A percentile compares a stretch with the other conserved stretches of the same genome.
phyloP scores from a whole-genome alignment of 2,888 invertebrate species.

The Dermolepida albohirtum region DNA sequence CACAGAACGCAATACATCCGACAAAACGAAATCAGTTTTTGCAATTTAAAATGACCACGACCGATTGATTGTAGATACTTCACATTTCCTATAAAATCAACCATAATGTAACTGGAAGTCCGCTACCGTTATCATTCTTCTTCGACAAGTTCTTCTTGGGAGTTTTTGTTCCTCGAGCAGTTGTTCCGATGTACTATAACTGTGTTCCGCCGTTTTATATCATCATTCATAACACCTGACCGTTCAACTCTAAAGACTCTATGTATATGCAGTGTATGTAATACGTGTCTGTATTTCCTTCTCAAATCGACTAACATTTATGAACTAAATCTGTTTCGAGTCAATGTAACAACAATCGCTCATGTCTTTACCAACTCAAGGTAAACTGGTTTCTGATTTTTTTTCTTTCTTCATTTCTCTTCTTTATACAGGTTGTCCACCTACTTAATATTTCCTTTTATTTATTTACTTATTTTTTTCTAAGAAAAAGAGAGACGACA shows the following conservation, averaged over 20 bases:
- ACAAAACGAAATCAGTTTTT: slow-evolving; percentile 17
- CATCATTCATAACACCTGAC: slow-evolving; percentile 38
- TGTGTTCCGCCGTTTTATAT: slow-evolving; percentile 31
- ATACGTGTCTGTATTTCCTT: slow-evolving; percentile 41
- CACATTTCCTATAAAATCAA: slow-evolving; percentile 39
- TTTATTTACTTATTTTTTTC: slow-evolving; percentile 3
- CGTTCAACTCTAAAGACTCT: slow-evolving; percentile 14
- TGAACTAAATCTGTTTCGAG: slow-evolving; percentile 37
- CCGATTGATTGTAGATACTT: slow-evolving; percentile 25
- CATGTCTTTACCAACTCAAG: slow-evolving; percentile 62
- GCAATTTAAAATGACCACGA: slow-evolving; percentile 24
- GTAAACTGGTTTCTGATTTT: slow-evolving; percentile 60
- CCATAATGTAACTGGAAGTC: slow-evolving; percentile 40
- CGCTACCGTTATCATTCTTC: slow-evolving; percentile 39
- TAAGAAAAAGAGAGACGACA: too few relatives aligned
- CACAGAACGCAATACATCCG: slow-evolving; percentile 28
- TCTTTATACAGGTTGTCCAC: slow-evolving; percentile 36
- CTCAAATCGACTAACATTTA: slow-evolving; percentile 56
- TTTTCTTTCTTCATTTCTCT: slow-evolving; percentile 43
- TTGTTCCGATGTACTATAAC: slow-evolving; percentile 21
- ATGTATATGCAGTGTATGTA: slow-evolving; percentile 5
- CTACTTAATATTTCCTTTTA: slow-evolving; percentile 42
- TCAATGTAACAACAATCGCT: slow-evolving; percentile 46
- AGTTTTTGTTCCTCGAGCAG: slow-evolving; percentile 25
- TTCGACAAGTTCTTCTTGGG: slow-evolving; percentile 29